phyloP scores from a whole-genome alignment of 2,113 vertebrate species.

The Nesoenas mayeri region DNA sequence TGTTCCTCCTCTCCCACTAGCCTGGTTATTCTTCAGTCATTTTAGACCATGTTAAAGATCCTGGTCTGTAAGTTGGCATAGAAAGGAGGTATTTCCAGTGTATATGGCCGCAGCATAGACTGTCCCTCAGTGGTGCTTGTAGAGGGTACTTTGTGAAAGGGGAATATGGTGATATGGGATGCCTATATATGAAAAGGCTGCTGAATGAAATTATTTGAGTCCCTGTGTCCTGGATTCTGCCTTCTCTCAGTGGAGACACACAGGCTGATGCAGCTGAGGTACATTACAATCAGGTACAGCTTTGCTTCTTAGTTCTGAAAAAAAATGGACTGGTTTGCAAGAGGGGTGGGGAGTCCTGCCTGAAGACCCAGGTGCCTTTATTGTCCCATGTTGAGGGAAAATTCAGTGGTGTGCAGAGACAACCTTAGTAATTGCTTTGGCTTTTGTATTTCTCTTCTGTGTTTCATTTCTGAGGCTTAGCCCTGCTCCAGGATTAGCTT shows the following conservation, averaged over 20 bases:
- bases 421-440: not conserved
- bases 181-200: not conserved
- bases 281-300: rapidly evolving
- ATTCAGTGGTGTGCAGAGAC: not conserved
- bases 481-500: constrained; percentile 2
- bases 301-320: not conserved
- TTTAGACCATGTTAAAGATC: not conserved
- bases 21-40: not conserved
- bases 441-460: not conserved
- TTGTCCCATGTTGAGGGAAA: not conserved
- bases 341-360: not conserved
- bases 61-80: rapidly evolving
- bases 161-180: not conserved
- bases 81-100: not conserved
- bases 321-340: not conserved
- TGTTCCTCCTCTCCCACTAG: not conserved
- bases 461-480: constrained; percentile 3
- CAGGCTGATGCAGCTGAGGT: not conserved
- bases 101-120: not conserved
- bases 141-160: not conserved
- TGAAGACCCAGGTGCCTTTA: not conserved
- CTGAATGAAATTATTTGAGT: rapidly evolving
- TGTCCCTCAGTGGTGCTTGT: not conserved
- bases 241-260: rapidly evolving
- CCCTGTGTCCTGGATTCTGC: not conserved